A percentile compares a stretch with the other conserved stretches of the same genome.
Evolutionary conservation across 2,888 invertebrate species (phyloP).

Genomic region (Rosalia funebris): DNA sequence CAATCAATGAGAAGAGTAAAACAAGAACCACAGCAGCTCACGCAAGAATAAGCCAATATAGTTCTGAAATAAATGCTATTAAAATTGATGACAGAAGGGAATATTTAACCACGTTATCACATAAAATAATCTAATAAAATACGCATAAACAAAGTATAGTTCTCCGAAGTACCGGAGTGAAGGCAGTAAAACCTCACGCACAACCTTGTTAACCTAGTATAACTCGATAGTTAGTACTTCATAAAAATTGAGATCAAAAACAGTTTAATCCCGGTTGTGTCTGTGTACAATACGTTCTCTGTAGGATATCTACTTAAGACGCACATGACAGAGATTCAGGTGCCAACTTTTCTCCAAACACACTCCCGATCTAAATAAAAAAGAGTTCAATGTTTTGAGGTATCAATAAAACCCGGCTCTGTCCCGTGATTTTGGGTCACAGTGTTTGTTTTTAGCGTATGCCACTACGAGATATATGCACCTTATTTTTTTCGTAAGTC

Average conservation of each 20-base stretch:
- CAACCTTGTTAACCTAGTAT: background rate
- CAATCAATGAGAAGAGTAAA: no score
- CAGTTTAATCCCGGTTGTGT: background rate
- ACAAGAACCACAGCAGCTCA: no score
- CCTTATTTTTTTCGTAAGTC: background rate
- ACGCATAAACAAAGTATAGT: background rate
- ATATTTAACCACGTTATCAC: no score
- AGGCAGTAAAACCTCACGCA: background rate
- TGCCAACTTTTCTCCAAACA: background rate
- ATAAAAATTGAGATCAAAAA: conserved; percentile 1
- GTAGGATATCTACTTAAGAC: background rate
- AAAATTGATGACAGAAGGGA: no score
- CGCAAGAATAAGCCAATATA: no score
- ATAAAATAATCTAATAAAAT: background rate
- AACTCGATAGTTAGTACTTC: background rate
- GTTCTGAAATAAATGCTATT: no score
- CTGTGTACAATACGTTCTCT: background rate
- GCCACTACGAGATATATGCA: background rate
- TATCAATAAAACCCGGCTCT: conserved; percentile 8
- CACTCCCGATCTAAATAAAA: background rate
- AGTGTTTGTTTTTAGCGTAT: conserved; percentile 14
- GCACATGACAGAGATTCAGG: background rate
- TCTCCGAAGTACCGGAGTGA: background rate
- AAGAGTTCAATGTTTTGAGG: conserved; percentile 13
- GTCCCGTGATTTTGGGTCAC: conserved; percentile 15